Evolutionary conservation across 2,888 invertebrate genomes (phyloP), one percentile per base, ranked within the genome.

Genomic region (Anarsia innoxiella): DNA sequence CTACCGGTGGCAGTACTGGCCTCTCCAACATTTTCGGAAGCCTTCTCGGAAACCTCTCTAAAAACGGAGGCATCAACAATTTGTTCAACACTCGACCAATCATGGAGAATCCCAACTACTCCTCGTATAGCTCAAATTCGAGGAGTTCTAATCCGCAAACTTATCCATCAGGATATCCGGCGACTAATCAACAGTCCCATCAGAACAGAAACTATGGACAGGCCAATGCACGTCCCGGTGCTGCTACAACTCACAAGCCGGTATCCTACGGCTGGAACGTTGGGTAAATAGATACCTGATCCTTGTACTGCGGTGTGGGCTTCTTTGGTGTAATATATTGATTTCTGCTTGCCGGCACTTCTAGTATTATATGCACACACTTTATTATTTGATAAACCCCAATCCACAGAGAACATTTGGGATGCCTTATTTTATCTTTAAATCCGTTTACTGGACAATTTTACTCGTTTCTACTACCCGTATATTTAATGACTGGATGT

Each of bases 81-180:
- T 46, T 77, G 1, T 66, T 77, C 43, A 80, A 84, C 56, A 83
- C 85, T 26, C 63, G 86, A 39, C 86, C 86, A 0, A 73, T 85
- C 13, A 65, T 70, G 64, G 76, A 78, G 53, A 85, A 84, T 45
- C 85, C 84, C 11, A 77, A 72, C 51, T 77, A 83, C 49, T 61
- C 75, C 2, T 73, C 80, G 10, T 65, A 75, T 39, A 64, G 64
- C 49, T 66, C 74, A 1, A 75, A 73, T 59, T 66, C 75, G 26
- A 71, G 66, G 60, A 77, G 69, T 62, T 60, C 77, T 72, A 79
- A 83, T 51, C 37, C 64, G 13, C 72, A 70, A 58, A 60, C 59
- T 71, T 75, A 70, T 66, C 68, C 79, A 52, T 75, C 82, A 72
- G 79, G 78, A 52, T 67, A 62, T 48, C 74, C 74, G 52, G 64